phyloP scores from a whole-genome alignment of 2,113 vertebrate genomes.

The Mustela lutreola region DNA sequence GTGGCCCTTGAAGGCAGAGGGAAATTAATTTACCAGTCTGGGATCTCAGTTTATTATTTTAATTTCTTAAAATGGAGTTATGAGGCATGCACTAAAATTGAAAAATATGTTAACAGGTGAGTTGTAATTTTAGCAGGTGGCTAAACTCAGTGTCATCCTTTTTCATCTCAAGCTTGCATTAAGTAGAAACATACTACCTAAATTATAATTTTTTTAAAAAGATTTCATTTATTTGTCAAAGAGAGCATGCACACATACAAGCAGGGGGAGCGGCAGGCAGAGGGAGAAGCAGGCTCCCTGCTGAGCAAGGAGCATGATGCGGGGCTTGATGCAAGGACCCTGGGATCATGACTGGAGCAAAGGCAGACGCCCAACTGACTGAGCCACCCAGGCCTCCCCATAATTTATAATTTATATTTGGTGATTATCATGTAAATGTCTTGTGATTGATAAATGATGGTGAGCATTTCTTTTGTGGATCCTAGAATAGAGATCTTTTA shows the following conservation, averaged over 20 bases:
- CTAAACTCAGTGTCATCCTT: background rate
- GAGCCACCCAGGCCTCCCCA: background rate
- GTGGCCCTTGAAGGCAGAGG: background rate
- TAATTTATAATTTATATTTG: constrained; percentile 19
- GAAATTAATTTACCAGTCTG: background rate
- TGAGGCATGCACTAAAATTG: background rate
- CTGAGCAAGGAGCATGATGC: background rate
- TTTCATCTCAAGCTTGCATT: background rate
- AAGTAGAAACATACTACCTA: background rate
- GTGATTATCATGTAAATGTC: background rate
- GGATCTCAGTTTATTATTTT: background rate
- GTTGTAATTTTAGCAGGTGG: background rate
- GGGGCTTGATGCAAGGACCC: no score
- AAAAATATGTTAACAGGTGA: constrained; percentile 13
- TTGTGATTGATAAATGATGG: background rate
- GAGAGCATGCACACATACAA: background rate
- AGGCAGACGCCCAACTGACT: background rate
- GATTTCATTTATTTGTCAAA: background rate
- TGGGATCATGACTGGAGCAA: background rate
- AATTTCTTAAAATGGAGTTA: constrained; percentile 39
- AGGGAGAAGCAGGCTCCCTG: background rate
- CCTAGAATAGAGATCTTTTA: background rate
- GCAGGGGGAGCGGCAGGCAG: background rate
- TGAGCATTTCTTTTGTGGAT: background rate
- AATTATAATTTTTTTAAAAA: background rate